A percentile compares a stretch with the other conserved stretches of the same genome.
Conservation (phyloP, 2,888 invertebrate species). For the Sisyra nigra region DNA sequence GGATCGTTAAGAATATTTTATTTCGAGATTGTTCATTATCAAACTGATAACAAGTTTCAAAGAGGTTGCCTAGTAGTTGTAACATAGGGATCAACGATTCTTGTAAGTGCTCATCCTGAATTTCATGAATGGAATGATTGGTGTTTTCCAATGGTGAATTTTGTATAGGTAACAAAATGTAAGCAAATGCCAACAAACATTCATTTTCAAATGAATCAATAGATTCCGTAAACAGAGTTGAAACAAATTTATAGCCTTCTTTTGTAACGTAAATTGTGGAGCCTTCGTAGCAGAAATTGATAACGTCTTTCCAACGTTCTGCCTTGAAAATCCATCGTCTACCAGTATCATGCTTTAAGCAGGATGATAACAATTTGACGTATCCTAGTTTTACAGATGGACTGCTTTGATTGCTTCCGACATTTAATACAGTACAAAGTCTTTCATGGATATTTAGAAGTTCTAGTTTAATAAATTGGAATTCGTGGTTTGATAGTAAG, state of each 20-base stretch:
- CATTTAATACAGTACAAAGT: constrained; percentile 21
- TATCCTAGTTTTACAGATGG: constrained; percentile 51
- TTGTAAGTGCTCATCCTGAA: constrained; percentile 33
- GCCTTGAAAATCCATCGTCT: constrained; percentile 44
- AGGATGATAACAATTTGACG: constrained; percentile 40
- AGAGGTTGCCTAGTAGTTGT: constrained; percentile 31
- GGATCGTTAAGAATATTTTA: no score
- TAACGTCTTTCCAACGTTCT: constrained; percentile 46
- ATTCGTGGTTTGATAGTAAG: constrained; percentile 38
- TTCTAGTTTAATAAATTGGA: constrained; percentile 38
- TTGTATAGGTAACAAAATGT: constrained; percentile 40
- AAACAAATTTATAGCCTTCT: constrained; percentile 46
- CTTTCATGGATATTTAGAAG: constrained; percentile 26
- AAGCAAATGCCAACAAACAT: constrained; percentile 35
- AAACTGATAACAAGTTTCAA: constrained; percentile 20
- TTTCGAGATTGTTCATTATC: neutral
- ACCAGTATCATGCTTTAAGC: constrained; percentile 45
- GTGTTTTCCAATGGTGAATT: constrained; percentile 31
- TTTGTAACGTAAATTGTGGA: constrained; percentile 56
- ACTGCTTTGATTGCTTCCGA: constrained; percentile 25
- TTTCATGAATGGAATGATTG: constrained; percentile 28
- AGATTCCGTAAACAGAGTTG: constrained; percentile 38
- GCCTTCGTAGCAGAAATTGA: constrained; percentile 43
- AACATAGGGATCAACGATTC: constrained; percentile 37
- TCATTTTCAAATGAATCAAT: constrained; percentile 25